Conservation (phyloP, 1,140 invertebrate genomes). For the Penaeus chinensis region DNA sequence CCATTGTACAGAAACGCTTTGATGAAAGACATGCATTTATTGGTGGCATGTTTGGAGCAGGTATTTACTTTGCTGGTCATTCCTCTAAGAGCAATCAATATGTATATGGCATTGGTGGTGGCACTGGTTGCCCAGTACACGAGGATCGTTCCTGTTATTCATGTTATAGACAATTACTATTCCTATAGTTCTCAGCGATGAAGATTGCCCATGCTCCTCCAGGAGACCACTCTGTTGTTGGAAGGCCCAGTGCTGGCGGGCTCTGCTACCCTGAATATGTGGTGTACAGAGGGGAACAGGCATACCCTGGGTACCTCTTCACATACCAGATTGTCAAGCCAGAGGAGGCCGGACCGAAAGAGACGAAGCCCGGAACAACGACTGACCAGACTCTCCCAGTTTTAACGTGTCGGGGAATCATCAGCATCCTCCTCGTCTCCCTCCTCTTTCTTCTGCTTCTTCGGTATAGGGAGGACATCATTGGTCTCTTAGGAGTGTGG, state of each 20-base stretch:
- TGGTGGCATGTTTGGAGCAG: conserved; percentile 97
- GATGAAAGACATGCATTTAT: conserved; percentile 98
- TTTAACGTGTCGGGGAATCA: neutral
- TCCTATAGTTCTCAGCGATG: conserved; percentile 94
- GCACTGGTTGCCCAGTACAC: conserved; percentile 94
- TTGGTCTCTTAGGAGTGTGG: neutral
- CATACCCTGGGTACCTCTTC: conserved; percentile 96
- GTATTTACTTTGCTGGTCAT: conserved; percentile 98
- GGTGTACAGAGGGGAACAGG: conserved; percentile 95
- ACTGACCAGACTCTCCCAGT: conserved; percentile 31
- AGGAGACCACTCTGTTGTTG: conserved; percentile 93
- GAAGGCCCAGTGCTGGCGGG: conserved; percentile 89
- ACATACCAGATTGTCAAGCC: conserved; percentile 94
- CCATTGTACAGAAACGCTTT: conserved; percentile 98
- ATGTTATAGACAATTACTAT: conserved; percentile 89
- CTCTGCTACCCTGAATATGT: conserved; percentile 96
- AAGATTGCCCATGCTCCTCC: conserved; percentile 98
- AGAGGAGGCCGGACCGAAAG: conserved; percentile 70
- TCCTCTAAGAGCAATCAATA: conserved; percentile 97
- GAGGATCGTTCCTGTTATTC: conserved; percentile 84
- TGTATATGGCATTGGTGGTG: conserved; percentile 95
- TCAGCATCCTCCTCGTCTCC: neutral
- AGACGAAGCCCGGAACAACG: conserved; percentile 48
- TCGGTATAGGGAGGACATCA: neutral
- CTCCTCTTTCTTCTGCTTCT: neutral